Evolutionary conservation across 2,797 vertebrate species (phyloP).

Genomic region (Semaprochilodus insignis): DNA sequence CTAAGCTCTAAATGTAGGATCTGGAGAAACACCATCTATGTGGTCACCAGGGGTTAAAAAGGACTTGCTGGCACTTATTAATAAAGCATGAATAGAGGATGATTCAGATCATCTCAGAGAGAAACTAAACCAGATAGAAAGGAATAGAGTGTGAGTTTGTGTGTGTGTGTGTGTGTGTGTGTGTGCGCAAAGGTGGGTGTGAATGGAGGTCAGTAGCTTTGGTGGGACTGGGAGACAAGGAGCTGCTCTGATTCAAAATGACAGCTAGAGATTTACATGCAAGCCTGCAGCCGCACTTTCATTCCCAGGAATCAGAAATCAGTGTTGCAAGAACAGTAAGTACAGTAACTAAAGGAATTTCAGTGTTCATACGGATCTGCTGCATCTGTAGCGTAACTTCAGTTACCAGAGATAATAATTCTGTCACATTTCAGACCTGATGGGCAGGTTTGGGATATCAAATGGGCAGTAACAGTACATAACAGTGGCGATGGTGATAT

Average conservation of each 20-base stretch:
- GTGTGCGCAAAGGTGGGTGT: neutral
- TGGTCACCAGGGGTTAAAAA: too few species aligned
- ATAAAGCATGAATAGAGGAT: neutral
- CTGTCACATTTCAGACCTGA: too few species aligned
- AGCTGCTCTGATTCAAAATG: conserved; percentile 38
- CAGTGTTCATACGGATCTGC: neutral
- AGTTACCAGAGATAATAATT: too few species aligned
- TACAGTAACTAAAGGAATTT: neutral
- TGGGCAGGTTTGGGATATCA: too few species aligned
- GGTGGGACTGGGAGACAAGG: neutral
- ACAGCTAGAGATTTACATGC: conserved; percentile 4
- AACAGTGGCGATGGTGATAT: too few species aligned
- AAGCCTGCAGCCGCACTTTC: neutral
- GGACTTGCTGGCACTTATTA: too few species aligned
- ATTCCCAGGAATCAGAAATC: too few species aligned
- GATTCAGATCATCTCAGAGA: neutral
- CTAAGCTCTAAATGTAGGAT: too few species aligned
- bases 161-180: conserved; percentile 1
- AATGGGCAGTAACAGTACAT: too few species aligned
- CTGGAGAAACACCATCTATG: too few species aligned
- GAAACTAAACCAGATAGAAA: neutral
- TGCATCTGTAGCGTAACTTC: too few species aligned
- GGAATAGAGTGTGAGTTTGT: neutral
- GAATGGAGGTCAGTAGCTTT: neutral
- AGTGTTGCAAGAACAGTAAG: neutral